Evolutionary conservation across 2,888 invertebrate genomes (phyloP).

Genomic region (Steromphala cineraria): DNA sequence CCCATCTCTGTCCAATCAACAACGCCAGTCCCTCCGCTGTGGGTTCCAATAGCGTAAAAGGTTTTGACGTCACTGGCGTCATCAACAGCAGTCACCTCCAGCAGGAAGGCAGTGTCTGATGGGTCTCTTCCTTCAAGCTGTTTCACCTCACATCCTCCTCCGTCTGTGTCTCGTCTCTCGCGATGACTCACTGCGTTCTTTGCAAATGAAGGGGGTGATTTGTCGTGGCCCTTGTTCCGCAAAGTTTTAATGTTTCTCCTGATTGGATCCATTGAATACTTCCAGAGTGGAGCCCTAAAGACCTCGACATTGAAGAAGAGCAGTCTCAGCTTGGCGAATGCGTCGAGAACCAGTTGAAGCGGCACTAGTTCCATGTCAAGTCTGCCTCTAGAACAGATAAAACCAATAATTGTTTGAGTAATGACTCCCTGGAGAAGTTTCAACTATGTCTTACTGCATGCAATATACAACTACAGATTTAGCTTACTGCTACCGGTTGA

Average conservation of each 20-base stretch:
- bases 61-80: constrained; percentile 14
- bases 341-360: constrained; percentile 38
- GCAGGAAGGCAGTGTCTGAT: constrained; percentile 10
- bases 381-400: background rate
- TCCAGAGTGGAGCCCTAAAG: constrained; percentile 47
- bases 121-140: constrained; percentile 12
- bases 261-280: constrained; percentile 38
- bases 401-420: too few relatives aligned
- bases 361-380: constrained; percentile 51
- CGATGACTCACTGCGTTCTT: background rate
- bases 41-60: constrained; percentile 13
- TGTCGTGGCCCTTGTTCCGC: constrained; percentile 38
- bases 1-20: constrained; percentile 12
- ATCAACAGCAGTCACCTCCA: constrained; percentile 8
- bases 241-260: constrained; percentile 42
- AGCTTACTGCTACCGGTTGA: background rate
- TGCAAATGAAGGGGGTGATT: constrained; percentile 36
- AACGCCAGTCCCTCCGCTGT: constrained; percentile 12
- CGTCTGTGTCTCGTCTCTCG: background rate
- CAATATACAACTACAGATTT: background rate
- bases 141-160: constrained; percentile 13
- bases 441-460: background rate
- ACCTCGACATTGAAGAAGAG: constrained; percentile 33
- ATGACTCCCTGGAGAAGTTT: too few relatives aligned
- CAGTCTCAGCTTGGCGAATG: constrained; percentile 40